phyloP scores from a whole-genome alignment of 2,888 invertebrate species.

The Syrista parreyssii region DNA sequence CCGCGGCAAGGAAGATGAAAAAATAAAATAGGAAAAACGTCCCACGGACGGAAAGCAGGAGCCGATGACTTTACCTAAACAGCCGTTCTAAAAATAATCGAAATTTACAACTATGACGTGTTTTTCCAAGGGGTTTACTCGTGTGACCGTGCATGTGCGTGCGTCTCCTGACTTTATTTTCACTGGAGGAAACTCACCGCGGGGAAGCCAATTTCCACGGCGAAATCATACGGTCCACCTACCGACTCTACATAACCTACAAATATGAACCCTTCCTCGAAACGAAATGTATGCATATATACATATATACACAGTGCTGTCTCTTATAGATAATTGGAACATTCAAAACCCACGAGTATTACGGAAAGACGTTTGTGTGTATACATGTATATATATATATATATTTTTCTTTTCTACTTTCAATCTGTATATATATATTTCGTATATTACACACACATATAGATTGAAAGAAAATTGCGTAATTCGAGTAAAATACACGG shows the following conservation, averaged over 20 bases:
- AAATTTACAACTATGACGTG: constrained; percentile 15
- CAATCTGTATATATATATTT: too few relatives aligned
- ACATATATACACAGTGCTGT: too few relatives aligned
- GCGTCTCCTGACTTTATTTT: background rate
- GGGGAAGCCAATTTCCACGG: background rate
- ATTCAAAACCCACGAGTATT: too few relatives aligned
- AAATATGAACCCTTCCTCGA: background rate
- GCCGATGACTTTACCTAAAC: constrained; percentile 17
- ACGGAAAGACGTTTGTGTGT: background rate
- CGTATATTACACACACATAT: constrained; percentile 1
- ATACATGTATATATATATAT: background rate
- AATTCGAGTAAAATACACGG: background rate
- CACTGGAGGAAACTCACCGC: background rate
- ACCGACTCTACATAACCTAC: background rate
- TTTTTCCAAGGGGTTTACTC: background rate
- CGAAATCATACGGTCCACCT: background rate
- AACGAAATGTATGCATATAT: background rate
- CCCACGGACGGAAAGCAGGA: constrained; percentile 19
- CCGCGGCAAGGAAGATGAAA: background rate
- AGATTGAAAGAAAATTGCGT: constrained; percentile 10
- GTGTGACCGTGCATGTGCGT: background rate
- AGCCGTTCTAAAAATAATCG: constrained; percentile 21
- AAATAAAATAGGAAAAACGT: background rate
- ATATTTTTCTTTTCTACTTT: too few relatives aligned
- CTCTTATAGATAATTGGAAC: too few relatives aligned